These are phyloP conservation scores for Eulithis testata DNA, from an alignment of 2,888 invertebrate genomes.

Conservation along the genomic window DNA sequence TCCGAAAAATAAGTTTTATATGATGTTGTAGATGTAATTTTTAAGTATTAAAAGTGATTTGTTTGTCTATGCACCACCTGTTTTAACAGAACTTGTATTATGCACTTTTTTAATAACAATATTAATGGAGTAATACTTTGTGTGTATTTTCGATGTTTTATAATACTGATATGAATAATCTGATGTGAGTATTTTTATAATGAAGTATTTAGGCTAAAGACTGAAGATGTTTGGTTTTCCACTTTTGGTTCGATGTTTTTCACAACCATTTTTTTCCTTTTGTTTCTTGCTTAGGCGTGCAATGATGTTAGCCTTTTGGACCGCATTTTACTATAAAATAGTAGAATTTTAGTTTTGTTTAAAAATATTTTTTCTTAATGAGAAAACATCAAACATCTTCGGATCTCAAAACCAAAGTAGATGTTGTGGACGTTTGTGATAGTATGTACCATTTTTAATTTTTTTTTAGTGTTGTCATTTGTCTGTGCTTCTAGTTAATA, in stretches of 20 bases:
- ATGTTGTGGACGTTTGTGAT: constrained; percentile 39
- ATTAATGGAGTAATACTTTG: constrained; percentile 40
- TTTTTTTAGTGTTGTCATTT: not conserved
- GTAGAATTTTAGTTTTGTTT: too few relatives aligned
- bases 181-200: constrained; percentile 77
- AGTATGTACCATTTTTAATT: not conserved
- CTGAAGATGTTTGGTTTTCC: constrained; percentile 52
- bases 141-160: constrained; percentile 79
- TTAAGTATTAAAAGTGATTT: constrained; percentile 14
- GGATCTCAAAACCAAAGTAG: constrained; percentile 37
- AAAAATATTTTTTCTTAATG: too few relatives aligned
- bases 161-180: constrained; percentile 54
- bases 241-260: not conserved
- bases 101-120: constrained; percentile 55
- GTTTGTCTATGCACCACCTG: constrained; percentile 32
- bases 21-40: constrained; percentile 14
- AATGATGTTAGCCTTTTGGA: too few relatives aligned
- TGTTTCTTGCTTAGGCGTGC: too few relatives aligned
- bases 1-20: constrained; percentile 7
- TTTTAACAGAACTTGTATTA: constrained; percentile 38
- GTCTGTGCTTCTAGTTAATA: not conserved
- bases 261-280: too few relatives aligned
- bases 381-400: constrained; percentile 35
- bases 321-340: too few relatives aligned
- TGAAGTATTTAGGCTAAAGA: constrained; percentile 52